A percentile compares a stretch with the other conserved stretches of the same genome.
Conservation (phyloP, 1,140 invertebrate genomes). For the Dryas iulia region DNA sequence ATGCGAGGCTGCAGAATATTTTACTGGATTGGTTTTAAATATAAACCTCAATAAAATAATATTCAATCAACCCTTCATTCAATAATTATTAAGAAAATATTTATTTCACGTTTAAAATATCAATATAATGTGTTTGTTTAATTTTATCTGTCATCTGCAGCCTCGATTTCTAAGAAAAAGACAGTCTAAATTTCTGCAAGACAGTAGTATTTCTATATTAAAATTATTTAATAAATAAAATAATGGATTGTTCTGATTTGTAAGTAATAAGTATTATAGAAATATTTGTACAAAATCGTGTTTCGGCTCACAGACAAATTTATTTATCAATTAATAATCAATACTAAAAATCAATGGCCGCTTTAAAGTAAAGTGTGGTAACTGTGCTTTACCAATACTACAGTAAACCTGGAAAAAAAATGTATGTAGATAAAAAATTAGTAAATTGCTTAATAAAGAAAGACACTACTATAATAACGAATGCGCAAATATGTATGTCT, state of each 20-base stretch:
- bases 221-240: background rate
- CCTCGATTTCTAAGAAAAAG: background rate
- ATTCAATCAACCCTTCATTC: background rate
- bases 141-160: background rate
- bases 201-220: background rate
- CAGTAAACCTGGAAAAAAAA: too few relatives aligned
- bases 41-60: conserved; percentile 10
- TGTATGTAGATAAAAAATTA: too few relatives aligned
- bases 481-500: too few relatives aligned
- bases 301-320: background rate
- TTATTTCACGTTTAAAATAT: background rate
- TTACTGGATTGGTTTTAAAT: background rate
- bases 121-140: background rate
- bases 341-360: too few relatives aligned
- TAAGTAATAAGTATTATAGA: background rate
- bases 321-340: too few relatives aligned
- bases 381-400: too few relatives aligned
- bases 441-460: background rate
- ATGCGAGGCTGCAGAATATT: conserved; percentile 10
- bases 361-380: too few relatives aligned
- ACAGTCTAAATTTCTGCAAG: background rate
- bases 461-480: too few relatives aligned
- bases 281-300: background rate
- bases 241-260: background rate
- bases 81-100: background rate